Evolutionary conservation across 2,113 vertebrate species (phyloP), one percentile per base, ranked within the genome.

Genomic region (Pavo muticus): DNA sequence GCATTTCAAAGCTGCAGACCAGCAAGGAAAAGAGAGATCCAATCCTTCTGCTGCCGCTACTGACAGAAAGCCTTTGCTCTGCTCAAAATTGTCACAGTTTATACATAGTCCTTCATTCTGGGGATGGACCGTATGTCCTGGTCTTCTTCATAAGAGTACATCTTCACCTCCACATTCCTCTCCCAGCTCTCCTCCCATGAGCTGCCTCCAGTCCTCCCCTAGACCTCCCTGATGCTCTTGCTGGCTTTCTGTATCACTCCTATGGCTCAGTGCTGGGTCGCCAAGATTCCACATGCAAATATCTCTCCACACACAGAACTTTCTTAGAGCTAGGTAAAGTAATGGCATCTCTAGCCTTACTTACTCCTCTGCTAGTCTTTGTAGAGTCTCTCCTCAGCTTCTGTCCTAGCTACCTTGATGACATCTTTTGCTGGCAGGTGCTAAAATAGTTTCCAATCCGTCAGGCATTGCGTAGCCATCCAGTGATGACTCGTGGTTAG

Each of bases 371-470:
- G 74, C 27, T 83, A 88, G 70, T 35, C 77, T 87, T 79, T 54
- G 74, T 25, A 45, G 47, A 4, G 4, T 56, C 84, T 75, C 75
- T 84, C 63, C 65, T 91, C 63, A 30, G 78, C 50, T 92, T 70
- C 87, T 90, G 35, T 76, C 45, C 84, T 39, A 70, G 37, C 50
- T 80, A 7, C 21, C 42, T 50, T 61, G 5, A 37, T 94, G 81
- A 87, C 54, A 59, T 82, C 77, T 84, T 91, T 84, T 94, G 93
- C 59, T 73, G 56, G 64, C 94, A 94, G 54, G 79, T 67, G 78
- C 30, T 67, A 70, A 96, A 83, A 83, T 91, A 37, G 54, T 40
- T 45, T 87, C 3, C 0, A 3, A 84, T 61, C 77, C 88, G 45
- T 85, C 81, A 87, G 84, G 78, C 71, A 48, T 19, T 63, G 45